A percentile compares a stretch with the other conserved stretches of the same genome.
Conservation (phyloP, 2,797 vertebrate genomes). For the Rhynchotus rufescens region DNA sequence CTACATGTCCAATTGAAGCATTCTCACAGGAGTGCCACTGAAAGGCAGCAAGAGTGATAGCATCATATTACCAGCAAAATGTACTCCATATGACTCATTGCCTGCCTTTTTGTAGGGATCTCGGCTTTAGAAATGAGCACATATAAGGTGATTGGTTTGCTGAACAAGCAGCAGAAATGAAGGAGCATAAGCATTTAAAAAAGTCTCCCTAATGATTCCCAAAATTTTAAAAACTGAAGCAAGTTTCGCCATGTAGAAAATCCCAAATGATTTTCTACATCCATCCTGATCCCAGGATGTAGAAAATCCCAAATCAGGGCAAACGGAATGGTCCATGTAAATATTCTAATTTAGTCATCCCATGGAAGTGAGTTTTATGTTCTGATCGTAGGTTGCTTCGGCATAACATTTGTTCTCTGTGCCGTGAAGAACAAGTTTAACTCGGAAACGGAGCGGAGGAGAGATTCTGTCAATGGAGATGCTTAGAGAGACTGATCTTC, state of each 20-base stretch:
- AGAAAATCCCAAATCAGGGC: neutral
- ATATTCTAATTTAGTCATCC: neutral
- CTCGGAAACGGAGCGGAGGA: neutral
- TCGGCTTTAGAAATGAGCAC: neutral
- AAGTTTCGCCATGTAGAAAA: neutral
- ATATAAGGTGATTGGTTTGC: neutral
- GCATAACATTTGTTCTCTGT: neutral
- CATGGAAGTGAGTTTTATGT: neutral
- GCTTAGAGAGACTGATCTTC: neutral
- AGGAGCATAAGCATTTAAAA: neutral
- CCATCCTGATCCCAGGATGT: too few species aligned
- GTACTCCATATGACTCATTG: neutral
- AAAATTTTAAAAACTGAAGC: neutral
- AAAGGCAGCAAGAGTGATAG: constrained; percentile 5
- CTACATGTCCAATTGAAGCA: neutral
- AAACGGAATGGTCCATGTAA: neutral
- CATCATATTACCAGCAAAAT: neutral
- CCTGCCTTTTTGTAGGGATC: neutral
- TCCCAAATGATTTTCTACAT: too few species aligned
- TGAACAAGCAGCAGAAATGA: neutral
- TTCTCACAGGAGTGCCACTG: neutral
- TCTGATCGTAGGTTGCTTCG: neutral
- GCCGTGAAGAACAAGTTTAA: neutral
- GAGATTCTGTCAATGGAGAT: neutral
- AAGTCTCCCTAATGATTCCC: neutral